Evolutionary conservation across 2,888 invertebrate genomes (phyloP).

Genomic region (Pterobdella sp.): DNA sequence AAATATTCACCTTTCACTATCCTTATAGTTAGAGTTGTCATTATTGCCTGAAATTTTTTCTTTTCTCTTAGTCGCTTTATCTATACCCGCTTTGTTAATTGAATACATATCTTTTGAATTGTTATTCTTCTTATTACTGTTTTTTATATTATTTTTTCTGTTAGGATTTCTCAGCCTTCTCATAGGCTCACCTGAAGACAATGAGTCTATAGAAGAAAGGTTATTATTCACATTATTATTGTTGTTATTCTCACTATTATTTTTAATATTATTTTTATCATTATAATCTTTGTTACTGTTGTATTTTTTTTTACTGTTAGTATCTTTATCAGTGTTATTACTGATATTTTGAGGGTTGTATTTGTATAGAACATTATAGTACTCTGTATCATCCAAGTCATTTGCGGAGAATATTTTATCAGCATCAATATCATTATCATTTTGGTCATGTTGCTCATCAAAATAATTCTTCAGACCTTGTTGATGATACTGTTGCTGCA

Average conservation of each 20-base stretch:
- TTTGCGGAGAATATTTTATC: not conserved
- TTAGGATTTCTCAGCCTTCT: not conserved
- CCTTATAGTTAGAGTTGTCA: not conserved
- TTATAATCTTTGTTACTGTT: not conserved
- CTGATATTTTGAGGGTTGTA: not conserved
- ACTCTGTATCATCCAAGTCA: not conserved
- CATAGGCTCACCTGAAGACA: not conserved
- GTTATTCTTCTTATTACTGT: not conserved
- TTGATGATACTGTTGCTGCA: not conserved
- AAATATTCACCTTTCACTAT: too few relatives aligned
- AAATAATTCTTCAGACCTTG: not conserved
- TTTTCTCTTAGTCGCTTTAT: not conserved
- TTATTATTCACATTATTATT: not conserved
- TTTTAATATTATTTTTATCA: not conserved
- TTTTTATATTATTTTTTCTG: not conserved
- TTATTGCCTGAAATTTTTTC: not conserved
- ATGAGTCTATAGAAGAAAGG: not conserved
- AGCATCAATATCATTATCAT: not conserved
- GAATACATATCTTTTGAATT: too few relatives aligned
- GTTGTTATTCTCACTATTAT: not conserved
- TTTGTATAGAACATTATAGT: not conserved
- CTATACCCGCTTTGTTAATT: not conserved
- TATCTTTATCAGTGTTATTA: slow-evolving; percentile 1
- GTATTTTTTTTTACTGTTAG: not conserved
- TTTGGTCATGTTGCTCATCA: not conserved